Evolutionary conservation across 2,113 vertebrate genomes (phyloP).

Genomic region (Zosterops borbonicus): DNA sequence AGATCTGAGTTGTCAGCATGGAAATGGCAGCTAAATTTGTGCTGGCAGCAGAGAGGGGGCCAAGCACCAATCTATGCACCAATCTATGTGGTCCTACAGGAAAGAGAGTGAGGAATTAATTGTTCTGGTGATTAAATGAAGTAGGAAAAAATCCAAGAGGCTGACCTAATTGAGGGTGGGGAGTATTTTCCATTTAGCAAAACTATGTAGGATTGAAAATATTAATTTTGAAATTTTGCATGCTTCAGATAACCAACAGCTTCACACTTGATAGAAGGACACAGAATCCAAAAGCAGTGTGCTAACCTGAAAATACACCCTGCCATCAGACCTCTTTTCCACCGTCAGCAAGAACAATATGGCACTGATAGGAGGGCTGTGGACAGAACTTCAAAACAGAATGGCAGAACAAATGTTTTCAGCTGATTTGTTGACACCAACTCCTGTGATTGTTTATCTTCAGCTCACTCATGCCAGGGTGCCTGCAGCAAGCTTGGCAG

Average conservation of each 20-base stretch:
- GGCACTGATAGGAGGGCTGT: not conserved
- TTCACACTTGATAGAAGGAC: not conserved
- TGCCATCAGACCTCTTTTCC: not conserved
- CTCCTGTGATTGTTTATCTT: not conserved
- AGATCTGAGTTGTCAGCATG: constrained; percentile 23
- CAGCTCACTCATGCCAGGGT: not conserved
- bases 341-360: not conserved
- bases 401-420: not conserved
- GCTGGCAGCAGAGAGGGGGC: not conserved
- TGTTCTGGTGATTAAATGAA: not conserved
- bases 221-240: not conserved
- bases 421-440: not conserved
- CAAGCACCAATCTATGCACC: not conserved
- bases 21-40: constrained; percentile 5
- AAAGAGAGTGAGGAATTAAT: not conserved
- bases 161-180: not conserved
- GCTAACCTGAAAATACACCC: not conserved
- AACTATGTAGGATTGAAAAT: not conserved
- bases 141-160: not conserved
- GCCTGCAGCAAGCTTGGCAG: not conserved
- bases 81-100: not conserved
- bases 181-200: not conserved
- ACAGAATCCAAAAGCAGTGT: not conserved
- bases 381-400: not conserved
- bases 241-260: not conserved